Percentiles rank a stretch among this genome's conserved stretches.
Conservation (phyloP, 2,888 invertebrate genomes). For the Muschampia staudingeri region DNA sequence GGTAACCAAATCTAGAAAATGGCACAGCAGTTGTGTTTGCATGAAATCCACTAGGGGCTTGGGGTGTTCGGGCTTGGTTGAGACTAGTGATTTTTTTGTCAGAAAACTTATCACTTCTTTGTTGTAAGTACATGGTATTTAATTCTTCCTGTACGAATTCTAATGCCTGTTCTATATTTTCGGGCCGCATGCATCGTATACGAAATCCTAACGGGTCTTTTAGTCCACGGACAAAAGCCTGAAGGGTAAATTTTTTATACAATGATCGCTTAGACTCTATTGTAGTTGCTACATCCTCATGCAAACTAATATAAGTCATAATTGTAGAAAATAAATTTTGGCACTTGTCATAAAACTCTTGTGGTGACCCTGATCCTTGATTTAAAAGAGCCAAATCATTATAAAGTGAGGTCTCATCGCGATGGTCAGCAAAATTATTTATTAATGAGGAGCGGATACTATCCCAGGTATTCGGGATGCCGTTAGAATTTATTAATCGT, state of each 20-base stretch:
- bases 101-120: not conserved
- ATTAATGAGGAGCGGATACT: constrained; percentile 45
- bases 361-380: constrained; percentile 48
- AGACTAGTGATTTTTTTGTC: not conserved
- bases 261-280: constrained; percentile 24
- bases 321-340: constrained; percentile 43
- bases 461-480: constrained; percentile 66
- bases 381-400: constrained; percentile 44
- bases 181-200: constrained; percentile 59
- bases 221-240: constrained; percentile 59
- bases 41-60: not conserved
- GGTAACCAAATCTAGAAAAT: not conserved
- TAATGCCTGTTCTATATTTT: constrained; percentile 49
- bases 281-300: constrained; percentile 17
- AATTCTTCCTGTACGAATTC: constrained; percentile 27
- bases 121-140: constrained; percentile 27
- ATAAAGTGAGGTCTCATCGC: constrained; percentile 53
- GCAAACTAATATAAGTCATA: constrained; percentile 41
- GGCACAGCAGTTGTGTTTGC: not conserved
- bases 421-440: constrained; percentile 57
- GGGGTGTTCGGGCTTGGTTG: not conserved
- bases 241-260: constrained; percentile 59
- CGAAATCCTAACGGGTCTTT: constrained; percentile 60
- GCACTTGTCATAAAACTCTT: constrained; percentile 51
- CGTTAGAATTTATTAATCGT: constrained; percentile 45